A percentile compares a stretch with the other conserved stretches of the same genome.
These are phyloP conservation scores for Tromatobia lineatoria DNA, from an alignment of 2,888 invertebrate genomes.

Conservation along the genomic window DNA sequence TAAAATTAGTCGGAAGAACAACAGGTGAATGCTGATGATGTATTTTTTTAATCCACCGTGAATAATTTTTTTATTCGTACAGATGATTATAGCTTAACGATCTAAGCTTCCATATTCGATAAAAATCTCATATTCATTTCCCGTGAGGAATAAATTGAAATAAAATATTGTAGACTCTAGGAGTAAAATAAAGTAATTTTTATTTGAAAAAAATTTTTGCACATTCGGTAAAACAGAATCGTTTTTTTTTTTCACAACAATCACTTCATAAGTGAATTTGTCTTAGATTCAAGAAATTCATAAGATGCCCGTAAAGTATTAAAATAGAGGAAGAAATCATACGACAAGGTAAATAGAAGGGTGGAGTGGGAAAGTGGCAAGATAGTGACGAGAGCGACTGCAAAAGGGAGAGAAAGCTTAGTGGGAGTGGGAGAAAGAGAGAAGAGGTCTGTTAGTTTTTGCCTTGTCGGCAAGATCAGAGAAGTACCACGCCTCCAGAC, in stretches of 20 bases:
- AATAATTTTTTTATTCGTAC: neutral
- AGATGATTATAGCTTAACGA: no score
- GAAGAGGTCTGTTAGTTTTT: constrained; percentile 76
- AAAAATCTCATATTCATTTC: no score
- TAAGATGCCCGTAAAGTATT: neutral
- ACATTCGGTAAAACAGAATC: neutral
- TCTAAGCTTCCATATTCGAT: no score
- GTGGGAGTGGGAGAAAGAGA: constrained; percentile 42
- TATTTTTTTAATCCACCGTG: neutral
- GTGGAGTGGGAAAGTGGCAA: constrained; percentile 47
- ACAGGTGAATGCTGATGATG: neutral
- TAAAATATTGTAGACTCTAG: no score
- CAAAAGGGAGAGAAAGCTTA: constrained; percentile 16
- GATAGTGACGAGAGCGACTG: constrained; percentile 33
- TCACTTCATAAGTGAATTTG: no score
- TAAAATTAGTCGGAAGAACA: constrained; percentile 6
- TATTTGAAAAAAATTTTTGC: no score
- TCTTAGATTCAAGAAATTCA: constrained; percentile 13
- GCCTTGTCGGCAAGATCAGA: constrained; percentile 83
- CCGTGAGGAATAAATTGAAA: no score
- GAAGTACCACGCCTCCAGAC: constrained; percentile 82
- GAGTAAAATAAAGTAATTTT: no score
- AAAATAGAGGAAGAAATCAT: neutral
- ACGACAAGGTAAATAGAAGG: constrained; percentile 46
- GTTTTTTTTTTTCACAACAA: no score